phyloP scores from a whole-genome alignment of 2,888 invertebrate species.

The Julus scandinavius region DNA sequence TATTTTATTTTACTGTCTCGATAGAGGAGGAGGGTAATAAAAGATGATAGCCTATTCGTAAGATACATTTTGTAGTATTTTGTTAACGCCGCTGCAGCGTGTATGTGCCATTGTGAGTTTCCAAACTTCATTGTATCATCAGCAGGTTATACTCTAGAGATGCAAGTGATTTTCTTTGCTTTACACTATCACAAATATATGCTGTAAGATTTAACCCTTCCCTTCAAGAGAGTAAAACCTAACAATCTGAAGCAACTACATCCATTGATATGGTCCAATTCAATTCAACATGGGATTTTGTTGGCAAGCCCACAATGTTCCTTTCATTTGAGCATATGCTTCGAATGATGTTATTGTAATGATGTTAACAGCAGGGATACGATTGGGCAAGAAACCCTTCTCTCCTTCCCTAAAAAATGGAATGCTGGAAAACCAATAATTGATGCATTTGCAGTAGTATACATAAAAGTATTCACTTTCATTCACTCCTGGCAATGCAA shows the following conservation, averaged over 20 bases:
- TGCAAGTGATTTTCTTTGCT: neutral
- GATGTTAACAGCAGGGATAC: neutral
- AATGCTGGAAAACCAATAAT: too few relatives aligned
- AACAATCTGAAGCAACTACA: neutral
- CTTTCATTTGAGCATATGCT: neutral
- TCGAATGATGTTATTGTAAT: neutral
- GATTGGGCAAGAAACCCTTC: too few relatives aligned
- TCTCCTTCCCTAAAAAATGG: too few relatives aligned
- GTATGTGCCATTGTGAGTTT: too few relatives aligned
- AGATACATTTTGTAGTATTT: neutral
- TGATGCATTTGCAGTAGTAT: neutral
- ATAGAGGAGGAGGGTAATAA: conserved; percentile 1
- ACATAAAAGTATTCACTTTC: neutral
- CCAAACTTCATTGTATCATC: too few relatives aligned
- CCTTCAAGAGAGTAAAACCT: neutral
- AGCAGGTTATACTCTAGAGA: too few relatives aligned
- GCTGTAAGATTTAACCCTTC: too few relatives aligned
- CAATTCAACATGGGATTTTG: neutral
- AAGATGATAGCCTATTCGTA: neutral
- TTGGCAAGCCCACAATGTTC: too few relatives aligned
- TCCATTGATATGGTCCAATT: neutral
- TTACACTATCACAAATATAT: neutral
- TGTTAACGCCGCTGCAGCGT: neutral
- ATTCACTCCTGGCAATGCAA: neutral
- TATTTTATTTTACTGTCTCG: conserved; percentile 30